These are phyloP conservation scores for Holocentrus rufus DNA, from an alignment of 2,797 vertebrate genomes.

Conservation along the genomic window DNA sequence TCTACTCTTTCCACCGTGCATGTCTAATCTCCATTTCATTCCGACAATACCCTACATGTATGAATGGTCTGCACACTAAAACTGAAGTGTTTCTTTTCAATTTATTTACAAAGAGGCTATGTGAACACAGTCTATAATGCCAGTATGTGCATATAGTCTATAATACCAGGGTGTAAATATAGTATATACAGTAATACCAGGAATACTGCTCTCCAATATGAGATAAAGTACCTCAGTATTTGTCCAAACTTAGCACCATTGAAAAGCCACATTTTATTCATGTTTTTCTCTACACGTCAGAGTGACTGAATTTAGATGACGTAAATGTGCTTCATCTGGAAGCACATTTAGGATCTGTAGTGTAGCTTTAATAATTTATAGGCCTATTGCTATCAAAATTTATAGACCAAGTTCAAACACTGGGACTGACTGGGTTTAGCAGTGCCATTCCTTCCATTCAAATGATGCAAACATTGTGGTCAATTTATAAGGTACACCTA, in stretches of 20 bases:
- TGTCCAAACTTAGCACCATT: neutral
- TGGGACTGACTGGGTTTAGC: neutral
- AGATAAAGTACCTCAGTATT: neutral
- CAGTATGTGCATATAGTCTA: no score
- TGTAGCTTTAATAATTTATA: neutral
- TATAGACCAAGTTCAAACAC: no score
- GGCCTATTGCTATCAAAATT: neutral
- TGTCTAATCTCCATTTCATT: conserved; percentile 25
- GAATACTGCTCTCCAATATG: no score
- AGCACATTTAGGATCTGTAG: neutral
- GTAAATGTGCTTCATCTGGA: neutral
- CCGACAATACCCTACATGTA: conserved; percentile 6
- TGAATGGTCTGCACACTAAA: neutral
- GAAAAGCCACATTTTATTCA: neutral
- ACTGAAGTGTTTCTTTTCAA: neutral
- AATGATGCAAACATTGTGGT: neutral
- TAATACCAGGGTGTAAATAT: neutral
- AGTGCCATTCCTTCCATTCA: neutral
- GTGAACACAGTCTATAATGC: neutral
- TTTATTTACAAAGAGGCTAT: neutral
- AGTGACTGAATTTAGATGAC: neutral
- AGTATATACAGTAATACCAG: neutral
- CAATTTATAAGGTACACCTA: neutral
- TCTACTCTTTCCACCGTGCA: neutral
- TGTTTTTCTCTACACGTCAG: neutral